phyloP scores from a whole-genome alignment of 1,140 invertebrate species.

The Bombus balteatus region DNA sequence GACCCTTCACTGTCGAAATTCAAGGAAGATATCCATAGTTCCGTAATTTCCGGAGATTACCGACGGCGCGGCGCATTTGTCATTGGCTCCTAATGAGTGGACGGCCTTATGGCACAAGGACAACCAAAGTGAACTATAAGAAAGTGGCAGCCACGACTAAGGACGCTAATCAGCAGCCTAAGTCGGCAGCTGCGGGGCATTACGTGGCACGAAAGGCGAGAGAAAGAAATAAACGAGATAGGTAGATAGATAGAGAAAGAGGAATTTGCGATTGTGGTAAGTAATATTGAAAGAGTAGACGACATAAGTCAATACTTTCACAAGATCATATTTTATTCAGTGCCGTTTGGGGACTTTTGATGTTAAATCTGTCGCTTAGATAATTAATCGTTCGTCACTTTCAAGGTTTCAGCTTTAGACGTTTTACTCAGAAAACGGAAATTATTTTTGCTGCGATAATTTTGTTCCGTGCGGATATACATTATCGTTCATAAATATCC shows the following conservation, averaged over 20 bases:
- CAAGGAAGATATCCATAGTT: conserved; percentile 28
- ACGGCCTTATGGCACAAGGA: conserved; percentile 70
- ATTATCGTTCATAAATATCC: not conserved
- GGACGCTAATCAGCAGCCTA: conserved; percentile 17
- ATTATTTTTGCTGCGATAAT: not conserved
- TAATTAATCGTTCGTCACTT: not conserved
- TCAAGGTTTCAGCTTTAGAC: not conserved
- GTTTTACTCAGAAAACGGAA: not conserved
- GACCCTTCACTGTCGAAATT: conserved; percentile 56
- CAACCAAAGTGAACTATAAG: conserved; percentile 56
- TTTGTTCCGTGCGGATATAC: not conserved
- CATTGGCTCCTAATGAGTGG: conserved; percentile 56
- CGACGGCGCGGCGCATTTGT: not conserved
- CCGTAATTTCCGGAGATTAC: conserved; percentile 19
- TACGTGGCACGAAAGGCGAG: not conserved
- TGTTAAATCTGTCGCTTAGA: not conserved
- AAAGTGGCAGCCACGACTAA: not conserved
- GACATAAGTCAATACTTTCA: not conserved
- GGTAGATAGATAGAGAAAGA: not conserved
- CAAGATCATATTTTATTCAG: conserved; percentile 37
- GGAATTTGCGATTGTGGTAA: not conserved
- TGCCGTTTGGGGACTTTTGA: not conserved
- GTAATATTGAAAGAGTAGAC: too few relatives aligned
- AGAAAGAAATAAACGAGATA: not conserved
- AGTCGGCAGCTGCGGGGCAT: not conserved